Conservation (phyloP, 2,113 vertebrate genomes). For the Buteo buteo region DNA sequence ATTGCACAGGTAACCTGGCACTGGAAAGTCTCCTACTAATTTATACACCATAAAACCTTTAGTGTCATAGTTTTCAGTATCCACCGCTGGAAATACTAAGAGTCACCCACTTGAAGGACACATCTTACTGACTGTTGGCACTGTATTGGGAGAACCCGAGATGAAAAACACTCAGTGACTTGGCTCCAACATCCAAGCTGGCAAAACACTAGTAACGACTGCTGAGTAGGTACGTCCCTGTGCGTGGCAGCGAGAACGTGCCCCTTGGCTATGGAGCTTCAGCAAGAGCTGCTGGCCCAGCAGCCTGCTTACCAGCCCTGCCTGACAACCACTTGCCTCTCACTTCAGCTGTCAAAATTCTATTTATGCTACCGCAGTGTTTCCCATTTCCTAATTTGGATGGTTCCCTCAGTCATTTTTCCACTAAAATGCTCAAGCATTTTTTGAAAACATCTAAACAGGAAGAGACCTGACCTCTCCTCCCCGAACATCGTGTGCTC, state of each 20-base stretch:
- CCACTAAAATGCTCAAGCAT: conserved; percentile 14
- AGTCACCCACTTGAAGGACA: background rate
- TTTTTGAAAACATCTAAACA: conserved; percentile 46
- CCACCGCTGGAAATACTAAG: background rate
- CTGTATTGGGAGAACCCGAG: background rate
- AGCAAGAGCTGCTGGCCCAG: background rate
- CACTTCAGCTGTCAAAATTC: background rate
- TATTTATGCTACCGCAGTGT: background rate
- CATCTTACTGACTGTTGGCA: background rate
- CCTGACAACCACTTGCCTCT: background rate
- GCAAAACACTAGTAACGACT: background rate
- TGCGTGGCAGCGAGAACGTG: background rate
- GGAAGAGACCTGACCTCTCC: conserved; percentile 54
- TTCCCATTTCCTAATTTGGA: conserved; percentile 26
- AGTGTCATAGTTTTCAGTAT: background rate
- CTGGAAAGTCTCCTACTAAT: background rate
- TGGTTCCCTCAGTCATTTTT: conserved; percentile 13
- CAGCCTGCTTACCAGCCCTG: background rate
- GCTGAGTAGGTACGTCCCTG: background rate
- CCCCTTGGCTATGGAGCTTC: background rate
- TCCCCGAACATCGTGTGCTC: conserved; percentile 40
- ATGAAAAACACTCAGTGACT: background rate
- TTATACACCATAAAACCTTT: background rate
- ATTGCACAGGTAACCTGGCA: background rate
- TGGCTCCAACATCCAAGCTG: background rate